phyloP scores from a whole-genome alignment of 2,888 invertebrate genomes.

The Lymantria monacha region DNA sequence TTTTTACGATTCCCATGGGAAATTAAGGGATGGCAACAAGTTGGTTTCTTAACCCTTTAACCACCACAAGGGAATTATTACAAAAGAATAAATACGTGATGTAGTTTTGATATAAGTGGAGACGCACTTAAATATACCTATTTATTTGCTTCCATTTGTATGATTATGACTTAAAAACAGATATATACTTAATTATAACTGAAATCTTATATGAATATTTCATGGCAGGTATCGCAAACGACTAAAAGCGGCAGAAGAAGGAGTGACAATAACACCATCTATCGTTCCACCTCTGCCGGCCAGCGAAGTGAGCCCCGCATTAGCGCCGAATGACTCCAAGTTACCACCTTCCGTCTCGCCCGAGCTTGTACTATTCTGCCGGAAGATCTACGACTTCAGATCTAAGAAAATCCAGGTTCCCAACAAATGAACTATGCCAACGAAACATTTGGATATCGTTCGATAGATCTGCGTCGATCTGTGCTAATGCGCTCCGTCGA shows the following conservation, averaged over 20 bases:
- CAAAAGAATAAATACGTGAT: too few relatives aligned
- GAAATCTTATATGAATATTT: too few relatives aligned
- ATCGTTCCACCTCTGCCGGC: conserved; percentile 88
- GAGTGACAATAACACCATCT: conserved; percentile 85
- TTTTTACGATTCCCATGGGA: too few relatives aligned
- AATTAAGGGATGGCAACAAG: too few relatives aligned
- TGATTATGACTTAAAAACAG: too few relatives aligned
- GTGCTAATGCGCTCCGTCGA: conserved; percentile 20
- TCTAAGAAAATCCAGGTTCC: conserved; percentile 87
- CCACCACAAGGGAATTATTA: too few relatives aligned
- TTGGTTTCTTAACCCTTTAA: too few relatives aligned
- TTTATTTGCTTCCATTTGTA: too few relatives aligned
- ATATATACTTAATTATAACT: too few relatives aligned
- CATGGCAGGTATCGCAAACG: conserved; percentile 90
- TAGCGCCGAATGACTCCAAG: conserved; percentile 81
- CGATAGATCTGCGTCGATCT: conserved; percentile 32
- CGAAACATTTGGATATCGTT: conserved; percentile 31
- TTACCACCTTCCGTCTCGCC: conserved; percentile 84
- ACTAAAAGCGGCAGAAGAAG: conserved; percentile 89
- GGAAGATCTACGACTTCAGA: conserved; percentile 96
- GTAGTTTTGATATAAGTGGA: too few relatives aligned
- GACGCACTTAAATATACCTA: too few relatives aligned
- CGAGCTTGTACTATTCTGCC: conserved; percentile 96
- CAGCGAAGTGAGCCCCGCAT: conserved; percentile 77
- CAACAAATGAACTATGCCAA: conserved; percentile 59